Percentiles rank a stretch among this genome's conserved stretches.
These are phyloP conservation scores for Pollenia angustigena DNA, from an alignment of 2,888 invertebrate species.

Conservation along the genomic window DNA sequence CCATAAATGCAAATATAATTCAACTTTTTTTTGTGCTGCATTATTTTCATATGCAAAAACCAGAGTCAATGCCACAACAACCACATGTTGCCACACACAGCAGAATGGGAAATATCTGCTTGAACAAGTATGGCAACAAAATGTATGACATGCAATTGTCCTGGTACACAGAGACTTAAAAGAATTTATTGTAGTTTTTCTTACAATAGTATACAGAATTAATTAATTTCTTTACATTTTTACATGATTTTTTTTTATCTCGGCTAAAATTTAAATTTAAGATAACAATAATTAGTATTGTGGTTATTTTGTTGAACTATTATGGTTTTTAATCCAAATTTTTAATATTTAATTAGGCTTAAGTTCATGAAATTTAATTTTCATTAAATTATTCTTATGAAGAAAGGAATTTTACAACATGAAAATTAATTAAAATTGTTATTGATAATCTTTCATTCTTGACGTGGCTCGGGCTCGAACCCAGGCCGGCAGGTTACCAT, in stretches of 20 bases:
- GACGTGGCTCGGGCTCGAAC: too few species aligned
- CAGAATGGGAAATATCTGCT: conserved; percentile 4
- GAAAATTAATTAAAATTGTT: too few species aligned
- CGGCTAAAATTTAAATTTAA: neutral
- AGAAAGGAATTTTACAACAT: too few species aligned
- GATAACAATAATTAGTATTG: too few species aligned
- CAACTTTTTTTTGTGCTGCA: conserved; percentile 39
- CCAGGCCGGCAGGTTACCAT: too few species aligned
- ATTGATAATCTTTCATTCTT: too few species aligned
- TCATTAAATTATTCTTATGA: too few species aligned
- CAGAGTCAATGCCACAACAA: conserved; percentile 61
- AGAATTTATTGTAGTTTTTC: neutral
- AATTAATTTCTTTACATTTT: neutral
- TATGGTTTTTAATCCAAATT: too few species aligned
- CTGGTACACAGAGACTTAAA: conserved; percentile 11
- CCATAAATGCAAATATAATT: conserved; percentile 55
- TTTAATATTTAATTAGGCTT: too few species aligned
- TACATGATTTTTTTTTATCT: neutral
- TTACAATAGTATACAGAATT: neutral
- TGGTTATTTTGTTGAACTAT: too few species aligned
- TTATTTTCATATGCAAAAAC: conserved; percentile 52
- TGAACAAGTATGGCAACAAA: neutral
- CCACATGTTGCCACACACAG: conserved; percentile 54
- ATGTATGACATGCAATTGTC: conserved; percentile 23
- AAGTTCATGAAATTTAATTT: too few species aligned